These are phyloP conservation scores for Meghimatium bilineatum DNA, from an alignment of 2,888 invertebrate genomes.

Conservation along the genomic window DNA sequence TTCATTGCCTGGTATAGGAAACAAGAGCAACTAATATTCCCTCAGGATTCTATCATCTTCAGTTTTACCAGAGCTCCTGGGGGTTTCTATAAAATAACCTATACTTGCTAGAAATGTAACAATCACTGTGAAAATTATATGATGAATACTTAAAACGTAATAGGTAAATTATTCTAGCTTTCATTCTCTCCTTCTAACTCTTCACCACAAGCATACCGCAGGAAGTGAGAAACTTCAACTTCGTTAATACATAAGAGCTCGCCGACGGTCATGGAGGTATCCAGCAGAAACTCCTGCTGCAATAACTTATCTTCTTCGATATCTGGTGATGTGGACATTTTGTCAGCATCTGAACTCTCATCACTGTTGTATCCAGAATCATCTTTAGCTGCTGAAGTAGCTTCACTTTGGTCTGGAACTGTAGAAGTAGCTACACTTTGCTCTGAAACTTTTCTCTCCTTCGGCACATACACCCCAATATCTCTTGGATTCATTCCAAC, in stretches of 20 bases:
- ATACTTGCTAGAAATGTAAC: too few species aligned
- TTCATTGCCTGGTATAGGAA: too few species aligned
- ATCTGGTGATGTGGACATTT: constrained; percentile 22
- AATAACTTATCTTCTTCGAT: constrained; percentile 85
- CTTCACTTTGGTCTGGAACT: not conserved
- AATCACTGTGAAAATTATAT: too few species aligned
- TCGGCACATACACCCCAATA: constrained; percentile 60
- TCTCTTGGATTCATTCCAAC: constrained; percentile 81
- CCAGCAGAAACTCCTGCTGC: constrained; percentile 90
- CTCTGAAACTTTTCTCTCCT: constrained; percentile 24
- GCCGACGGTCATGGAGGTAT: constrained; percentile 86
- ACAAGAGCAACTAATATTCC: too few species aligned
- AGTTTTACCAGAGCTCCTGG: too few species aligned
- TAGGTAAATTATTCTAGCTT: not conserved
- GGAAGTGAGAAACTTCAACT: constrained; percentile 85
- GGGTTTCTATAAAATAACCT: too few species aligned
- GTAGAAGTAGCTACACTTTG: too few species aligned
- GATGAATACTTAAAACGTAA: too few species aligned
- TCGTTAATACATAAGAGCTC: constrained; percentile 82
- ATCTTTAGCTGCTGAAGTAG: constrained; percentile 33
- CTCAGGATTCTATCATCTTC: too few species aligned
- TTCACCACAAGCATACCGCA: constrained; percentile 91
- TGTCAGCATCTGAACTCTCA: constrained; percentile 32
- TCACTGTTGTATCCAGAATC: constrained; percentile 36
- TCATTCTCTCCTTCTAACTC: constrained; percentile 53